Percentiles rank a stretch among this genome's conserved stretches.
Evolutionary conservation across 2,888 invertebrate species (phyloP).

Genomic region (Leptothorax acervorum): DNA sequence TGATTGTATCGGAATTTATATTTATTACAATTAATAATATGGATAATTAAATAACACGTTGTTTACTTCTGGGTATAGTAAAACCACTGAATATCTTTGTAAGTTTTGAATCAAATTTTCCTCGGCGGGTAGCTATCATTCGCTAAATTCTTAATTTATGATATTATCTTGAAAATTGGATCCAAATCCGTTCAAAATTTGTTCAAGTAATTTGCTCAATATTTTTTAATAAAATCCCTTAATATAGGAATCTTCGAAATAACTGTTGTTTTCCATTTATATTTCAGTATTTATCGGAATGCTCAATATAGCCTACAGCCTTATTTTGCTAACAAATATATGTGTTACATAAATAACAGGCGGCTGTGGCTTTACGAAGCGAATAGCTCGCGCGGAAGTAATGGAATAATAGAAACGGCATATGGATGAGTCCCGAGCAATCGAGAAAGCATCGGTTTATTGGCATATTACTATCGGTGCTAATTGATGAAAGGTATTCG

Average conservation of each 20-base stretch:
- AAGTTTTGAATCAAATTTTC: not conserved
- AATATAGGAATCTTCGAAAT: not conserved
- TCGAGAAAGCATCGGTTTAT: constrained; percentile 65
- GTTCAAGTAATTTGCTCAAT: not conserved
- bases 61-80: not conserved
- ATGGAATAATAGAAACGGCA: constrained; percentile 53
- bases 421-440: constrained; percentile 60
- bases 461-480: constrained; percentile 65
- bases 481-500: constrained; percentile 69
- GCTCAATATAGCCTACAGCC: not conserved
- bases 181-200: not conserved
- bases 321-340: not conserved
- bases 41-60: not conserved
- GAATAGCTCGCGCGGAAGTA: constrained; percentile 39
- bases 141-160: not conserved
- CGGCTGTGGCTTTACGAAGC: not conserved
- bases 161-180: not conserved
- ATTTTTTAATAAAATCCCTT: not conserved
- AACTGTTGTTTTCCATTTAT: not conserved
- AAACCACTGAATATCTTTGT: not conserved
- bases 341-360: constrained; percentile 3
- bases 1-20: not conserved
- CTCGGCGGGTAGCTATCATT: not conserved
- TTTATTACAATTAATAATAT: not conserved
- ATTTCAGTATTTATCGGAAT: not conserved